Percentiles rank a stretch among this genome's conserved stretches.
phyloP scores from a whole-genome alignment of 1,140 invertebrate species.

The Bombus terrestris region DNA sequence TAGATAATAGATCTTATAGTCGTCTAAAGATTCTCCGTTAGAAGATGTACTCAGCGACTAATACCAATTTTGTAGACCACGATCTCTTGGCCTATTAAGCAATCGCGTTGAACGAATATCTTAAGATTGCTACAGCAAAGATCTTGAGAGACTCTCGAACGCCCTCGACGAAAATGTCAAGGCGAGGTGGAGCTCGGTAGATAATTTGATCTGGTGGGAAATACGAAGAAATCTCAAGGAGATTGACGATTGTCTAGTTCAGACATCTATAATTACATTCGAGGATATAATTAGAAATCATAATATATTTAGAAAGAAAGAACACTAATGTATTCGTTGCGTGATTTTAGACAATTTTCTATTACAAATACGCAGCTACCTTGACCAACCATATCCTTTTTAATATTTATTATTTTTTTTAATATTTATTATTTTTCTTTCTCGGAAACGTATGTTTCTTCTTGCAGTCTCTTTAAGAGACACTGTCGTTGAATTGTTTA shows the following conservation, averaged over 20 bases:
- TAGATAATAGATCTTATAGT: neutral
- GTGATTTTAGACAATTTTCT: neutral
- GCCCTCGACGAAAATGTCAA: conserved; percentile 70
- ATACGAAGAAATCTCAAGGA: conserved; percentile 23
- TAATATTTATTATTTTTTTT: neutral
- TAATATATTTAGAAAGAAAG: neutral
- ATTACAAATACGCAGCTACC: neutral
- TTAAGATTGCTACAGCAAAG: conserved; percentile 11
- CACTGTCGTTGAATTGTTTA: conserved; percentile 68
- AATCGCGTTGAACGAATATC: conserved; percentile 53
- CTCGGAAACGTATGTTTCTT: neutral
- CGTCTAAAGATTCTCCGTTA: neutral
- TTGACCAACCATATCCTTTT: too few relatives aligned
- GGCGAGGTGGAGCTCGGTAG: conserved; percentile 49
- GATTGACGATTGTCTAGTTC: neutral
- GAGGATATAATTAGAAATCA: neutral
- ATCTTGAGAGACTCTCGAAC: conserved; percentile 43
- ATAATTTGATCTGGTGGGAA: conserved; percentile 27
- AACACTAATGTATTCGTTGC: neutral
- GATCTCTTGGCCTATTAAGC: conserved; percentile 41
- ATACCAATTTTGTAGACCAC: conserved; percentile 12
- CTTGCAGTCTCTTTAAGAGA: conserved; percentile 24
- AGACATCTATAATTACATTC: neutral
- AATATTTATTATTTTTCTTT: neutral
- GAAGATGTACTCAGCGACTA: neutral